phyloP scores from a whole-genome alignment of 2,113 vertebrate genomes.

The Mormyrus iriodes region DNA sequence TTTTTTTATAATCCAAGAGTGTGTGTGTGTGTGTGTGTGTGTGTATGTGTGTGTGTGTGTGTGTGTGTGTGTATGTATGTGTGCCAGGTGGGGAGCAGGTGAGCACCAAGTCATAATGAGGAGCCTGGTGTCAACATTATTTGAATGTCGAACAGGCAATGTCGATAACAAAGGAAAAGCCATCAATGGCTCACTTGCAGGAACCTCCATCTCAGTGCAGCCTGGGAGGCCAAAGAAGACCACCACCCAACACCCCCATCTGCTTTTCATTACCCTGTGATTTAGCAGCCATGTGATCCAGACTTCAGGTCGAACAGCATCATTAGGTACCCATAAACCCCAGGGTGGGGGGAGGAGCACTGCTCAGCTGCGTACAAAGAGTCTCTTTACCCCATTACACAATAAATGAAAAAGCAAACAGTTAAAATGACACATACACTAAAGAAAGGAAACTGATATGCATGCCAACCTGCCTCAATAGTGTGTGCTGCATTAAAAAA shows the following conservation, averaged over 20 bases:
- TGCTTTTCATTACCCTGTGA: background rate
- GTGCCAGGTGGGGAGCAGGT: background rate
- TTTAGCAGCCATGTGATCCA: constrained; percentile 33
- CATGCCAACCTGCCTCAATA: background rate
- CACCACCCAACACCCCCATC: background rate
- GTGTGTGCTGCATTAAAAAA: background rate
- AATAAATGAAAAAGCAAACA: constrained; percentile 1
- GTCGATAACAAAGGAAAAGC: background rate
- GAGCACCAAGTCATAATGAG: background rate
- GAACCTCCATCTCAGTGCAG: background rate
- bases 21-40: background rate
- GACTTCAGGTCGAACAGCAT: constrained; percentile 28
- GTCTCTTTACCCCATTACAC: background rate
- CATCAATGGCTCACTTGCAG: background rate
- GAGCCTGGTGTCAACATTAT: background rate
- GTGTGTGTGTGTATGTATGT: background rate
- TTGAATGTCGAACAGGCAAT: background rate
- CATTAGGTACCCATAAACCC: constrained; percentile 41
- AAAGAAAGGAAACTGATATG: background rate
- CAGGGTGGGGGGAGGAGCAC: background rate
- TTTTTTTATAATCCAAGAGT: background rate
- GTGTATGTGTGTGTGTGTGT: background rate
- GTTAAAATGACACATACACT: background rate
- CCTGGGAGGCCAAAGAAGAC: background rate
- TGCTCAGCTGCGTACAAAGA: background rate